Percentiles rank a stretch among this genome's conserved stretches.
These are phyloP conservation scores for Antennarius maculatus DNA, from an alignment of 2,797 vertebrate species.

Conservation along the genomic window DNA sequence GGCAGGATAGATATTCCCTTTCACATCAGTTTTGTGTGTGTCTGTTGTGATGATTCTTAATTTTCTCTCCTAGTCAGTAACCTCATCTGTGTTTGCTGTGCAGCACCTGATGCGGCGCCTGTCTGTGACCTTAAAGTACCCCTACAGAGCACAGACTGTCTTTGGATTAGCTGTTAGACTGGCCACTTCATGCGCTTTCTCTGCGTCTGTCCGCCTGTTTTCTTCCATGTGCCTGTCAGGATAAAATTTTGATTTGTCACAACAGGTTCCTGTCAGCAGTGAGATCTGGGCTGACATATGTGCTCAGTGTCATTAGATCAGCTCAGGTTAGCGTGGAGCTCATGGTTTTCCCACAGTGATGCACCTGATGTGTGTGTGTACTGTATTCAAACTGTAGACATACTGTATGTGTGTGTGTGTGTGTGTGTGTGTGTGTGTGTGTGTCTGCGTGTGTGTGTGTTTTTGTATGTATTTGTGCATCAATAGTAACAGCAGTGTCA, in stretches of 20 bases:
- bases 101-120: constrained; percentile 15
- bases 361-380: constrained; percentile 33
- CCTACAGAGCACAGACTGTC: constrained; percentile 13
- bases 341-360: constrained; percentile 40
- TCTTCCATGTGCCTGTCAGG: constrained; percentile 29
- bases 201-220: constrained; percentile 10
- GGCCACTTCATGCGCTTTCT: constrained; percentile 34
- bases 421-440: not conserved
- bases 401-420: not conserved
- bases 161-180: constrained; percentile 33
- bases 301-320: constrained; percentile 62
- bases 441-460: constrained; percentile 3
- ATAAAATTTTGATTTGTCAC: constrained; percentile 73
- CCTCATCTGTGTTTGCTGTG: constrained; percentile 44
- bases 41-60: constrained; percentile 48
- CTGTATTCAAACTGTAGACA: too few species aligned
- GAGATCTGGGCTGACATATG: constrained; percentile 64
- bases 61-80: constrained; percentile 50
- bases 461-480: constrained; percentile 19
- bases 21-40: constrained; percentile 10
- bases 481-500: constrained; percentile 20
- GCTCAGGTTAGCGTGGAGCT: constrained; percentile 62
- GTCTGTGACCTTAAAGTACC: constrained; percentile 57
- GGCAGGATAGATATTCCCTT: constrained; percentile 7
- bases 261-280: constrained; percentile 64